A percentile compares a stretch with the other conserved stretches of the same genome.
Conservation (phyloP, 2,888 invertebrate genomes). For the Acronicta alni region DNA sequence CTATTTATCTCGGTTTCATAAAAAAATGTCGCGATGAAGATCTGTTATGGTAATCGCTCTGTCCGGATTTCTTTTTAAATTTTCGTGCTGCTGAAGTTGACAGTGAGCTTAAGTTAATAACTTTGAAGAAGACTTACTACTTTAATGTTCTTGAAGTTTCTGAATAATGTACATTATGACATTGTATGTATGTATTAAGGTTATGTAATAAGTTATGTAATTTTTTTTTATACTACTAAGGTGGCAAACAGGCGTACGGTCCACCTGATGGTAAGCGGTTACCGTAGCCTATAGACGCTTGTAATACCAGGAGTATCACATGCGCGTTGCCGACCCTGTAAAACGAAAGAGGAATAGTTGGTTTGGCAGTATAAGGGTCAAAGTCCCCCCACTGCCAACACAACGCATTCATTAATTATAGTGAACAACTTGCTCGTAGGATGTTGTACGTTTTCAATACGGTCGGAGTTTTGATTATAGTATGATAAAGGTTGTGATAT, state of each 20-base stretch:
- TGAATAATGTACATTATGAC: too few species aligned
- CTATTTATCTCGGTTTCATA: constrained; percentile 3
- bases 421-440: not conserved
- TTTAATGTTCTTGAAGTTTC: not conserved
- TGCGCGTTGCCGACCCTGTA: too few species aligned
- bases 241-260: too few species aligned
- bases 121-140: constrained; percentile 3
- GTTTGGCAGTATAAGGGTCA: too few species aligned
- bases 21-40: constrained; percentile 4
- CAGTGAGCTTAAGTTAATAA: constrained; percentile 5
- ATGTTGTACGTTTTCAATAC: not conserved
- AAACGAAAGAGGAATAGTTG: too few species aligned
- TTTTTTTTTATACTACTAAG: too few species aligned
- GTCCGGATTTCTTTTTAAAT: constrained; percentile 4
- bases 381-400: too few species aligned
- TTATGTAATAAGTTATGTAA: not conserved
- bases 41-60: not conserved
- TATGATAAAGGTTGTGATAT: not conserved
- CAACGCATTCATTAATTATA: too few species aligned
- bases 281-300: too few species aligned
- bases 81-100: not conserved
- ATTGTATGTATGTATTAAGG: not conserved
- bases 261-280: too few species aligned
- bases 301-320: too few species aligned
- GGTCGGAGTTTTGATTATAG: constrained; percentile 3